These are phyloP conservation scores for Galleria mellonella DNA, from an alignment of 1,140 invertebrate species.

Conservation along the genomic window DNA sequence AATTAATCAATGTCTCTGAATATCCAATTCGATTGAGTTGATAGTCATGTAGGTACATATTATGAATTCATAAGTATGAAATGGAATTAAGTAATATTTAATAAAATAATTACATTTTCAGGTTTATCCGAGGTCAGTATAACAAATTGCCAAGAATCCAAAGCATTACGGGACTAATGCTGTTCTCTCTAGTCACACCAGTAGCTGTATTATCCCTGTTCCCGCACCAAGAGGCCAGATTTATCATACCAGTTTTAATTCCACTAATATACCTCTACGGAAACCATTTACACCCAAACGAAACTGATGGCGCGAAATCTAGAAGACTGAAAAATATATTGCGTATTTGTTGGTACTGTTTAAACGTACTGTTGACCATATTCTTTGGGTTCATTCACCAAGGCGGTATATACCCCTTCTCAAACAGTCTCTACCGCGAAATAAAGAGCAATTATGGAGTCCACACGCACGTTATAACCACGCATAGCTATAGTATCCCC, in stretches of 20 bases:
- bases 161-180: slow-evolving; percentile 85
- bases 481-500: slow-evolving; percentile 90
- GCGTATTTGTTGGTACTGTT: slow-evolving; percentile 78
- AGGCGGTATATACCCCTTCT: slow-evolving; percentile 84
- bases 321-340: slow-evolving; percentile 47
- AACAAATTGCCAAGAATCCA: slow-evolving; percentile 82
- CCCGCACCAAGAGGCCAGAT: slow-evolving; percentile 94
- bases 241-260: slow-evolving; percentile 88
- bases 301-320: slow-evolving; percentile 31
- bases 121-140: slow-evolving; percentile 78
- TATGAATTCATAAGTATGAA: too few relatives aligned
- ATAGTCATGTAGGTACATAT: too few relatives aligned
- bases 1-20: too few relatives aligned
- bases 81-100: too few relatives aligned
- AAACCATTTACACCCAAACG: slow-evolving; percentile 54
- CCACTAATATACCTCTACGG: slow-evolving; percentile 85
- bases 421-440: slow-evolving; percentile 80
- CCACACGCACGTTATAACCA: slow-evolving; percentile 84
- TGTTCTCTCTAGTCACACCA: slow-evolving; percentile 83
- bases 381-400: slow-evolving; percentile 94
- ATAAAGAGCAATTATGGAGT: slow-evolving; percentile 63
- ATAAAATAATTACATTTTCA: too few relatives aligned
- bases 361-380: slow-evolving; percentile 81
- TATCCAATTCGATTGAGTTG: too few relatives aligned
- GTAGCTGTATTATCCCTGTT: slow-evolving; percentile 85